Base-by-base conservation (phyloP, 2,888 invertebrate genomes). In the Portevinia maculata region DNA sequence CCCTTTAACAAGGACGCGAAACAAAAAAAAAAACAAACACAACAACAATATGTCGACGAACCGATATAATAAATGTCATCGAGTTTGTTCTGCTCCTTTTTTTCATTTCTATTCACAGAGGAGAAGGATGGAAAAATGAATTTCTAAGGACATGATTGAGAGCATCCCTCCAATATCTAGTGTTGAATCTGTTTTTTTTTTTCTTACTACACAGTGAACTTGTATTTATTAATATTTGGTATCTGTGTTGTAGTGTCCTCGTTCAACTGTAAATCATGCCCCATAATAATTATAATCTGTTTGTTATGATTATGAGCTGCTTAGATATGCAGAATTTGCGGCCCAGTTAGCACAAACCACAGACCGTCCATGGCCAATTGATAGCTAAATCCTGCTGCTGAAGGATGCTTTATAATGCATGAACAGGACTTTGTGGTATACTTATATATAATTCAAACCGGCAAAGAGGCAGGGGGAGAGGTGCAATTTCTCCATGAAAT, bases 251-350 rank as follows among this genome's bases (percentile, higher is more conserved):
- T 39, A 8, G 28, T 13, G 46, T 60, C 55, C 13, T 39, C 60
- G 28, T 37, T 75, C 64, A 52, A 65, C 46, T 62, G 81, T 55
- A 76, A 81, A 81, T 76, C 76, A 76, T 65, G 11, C 52, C 24
- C 64, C 59, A 65, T 48, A 62, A 55, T 32, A 74, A 64, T 64
- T 64, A 65, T 64, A 75, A 70, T 81, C 79, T 70, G 81, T 76
- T 70, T 81, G 59, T 59, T 65, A 64, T 70, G 64, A 62, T 75
- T 70, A 57, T 64, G 52, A 65, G 52, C 70, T 55, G 52, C 65
- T 71, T 57, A 39, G 64, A 57, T 71, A 65, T 59, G 78, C 64
- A 70, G 15, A 60, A 76, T 76, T 59, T 81, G 48, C 70, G 70
- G 59, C 32, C 59, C 64, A 76, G 76, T 71, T 79, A 60, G 75